Evolutionary conservation across 2,113 vertebrate genomes (phyloP).

Genomic region (Octodon degus): DNA sequence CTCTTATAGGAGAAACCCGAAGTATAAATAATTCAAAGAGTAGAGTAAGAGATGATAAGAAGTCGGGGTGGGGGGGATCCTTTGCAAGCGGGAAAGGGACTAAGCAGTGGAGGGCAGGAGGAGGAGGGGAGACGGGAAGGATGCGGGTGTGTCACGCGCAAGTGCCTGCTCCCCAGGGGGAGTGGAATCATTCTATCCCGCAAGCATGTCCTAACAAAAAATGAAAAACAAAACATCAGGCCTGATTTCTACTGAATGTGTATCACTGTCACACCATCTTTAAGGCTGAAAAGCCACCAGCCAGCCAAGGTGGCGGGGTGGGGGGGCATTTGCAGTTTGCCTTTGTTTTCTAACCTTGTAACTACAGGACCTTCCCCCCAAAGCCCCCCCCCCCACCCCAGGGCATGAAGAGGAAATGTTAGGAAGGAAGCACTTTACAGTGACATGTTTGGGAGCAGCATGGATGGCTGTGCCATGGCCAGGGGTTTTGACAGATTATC

Average conservation of each 20-base stretch:
- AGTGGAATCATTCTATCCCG: neutral
- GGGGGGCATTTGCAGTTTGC: neutral
- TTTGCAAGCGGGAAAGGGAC: neutral
- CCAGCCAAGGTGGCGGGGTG: rapidly evolving
- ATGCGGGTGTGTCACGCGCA: neutral
- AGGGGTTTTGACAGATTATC: neutral
- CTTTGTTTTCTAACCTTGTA: constrained; percentile 20
- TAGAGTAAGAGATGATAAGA: neutral
- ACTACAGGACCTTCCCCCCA: neutral
- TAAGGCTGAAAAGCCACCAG: neutral
- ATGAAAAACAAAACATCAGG: neutral
- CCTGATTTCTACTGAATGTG: neutral
- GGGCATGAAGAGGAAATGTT: neutral
- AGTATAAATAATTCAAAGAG: neutral
- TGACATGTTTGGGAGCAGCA: neutral
- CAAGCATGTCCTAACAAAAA: neutral
- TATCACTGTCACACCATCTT: neutral
- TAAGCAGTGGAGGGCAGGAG: neutral
- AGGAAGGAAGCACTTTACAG: neutral
- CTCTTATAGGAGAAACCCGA: neutral
- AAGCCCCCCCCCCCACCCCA: neutral
- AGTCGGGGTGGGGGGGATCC: neutral
- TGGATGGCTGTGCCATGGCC: neutral
- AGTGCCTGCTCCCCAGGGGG: neutral
- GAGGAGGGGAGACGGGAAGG: neutral